A percentile compares a stretch with the other conserved stretches of the same genome.
These are phyloP conservation scores for Rostratula benghalensis DNA, from an alignment of 2,113 vertebrate genomes.

Conservation along the genomic window DNA sequence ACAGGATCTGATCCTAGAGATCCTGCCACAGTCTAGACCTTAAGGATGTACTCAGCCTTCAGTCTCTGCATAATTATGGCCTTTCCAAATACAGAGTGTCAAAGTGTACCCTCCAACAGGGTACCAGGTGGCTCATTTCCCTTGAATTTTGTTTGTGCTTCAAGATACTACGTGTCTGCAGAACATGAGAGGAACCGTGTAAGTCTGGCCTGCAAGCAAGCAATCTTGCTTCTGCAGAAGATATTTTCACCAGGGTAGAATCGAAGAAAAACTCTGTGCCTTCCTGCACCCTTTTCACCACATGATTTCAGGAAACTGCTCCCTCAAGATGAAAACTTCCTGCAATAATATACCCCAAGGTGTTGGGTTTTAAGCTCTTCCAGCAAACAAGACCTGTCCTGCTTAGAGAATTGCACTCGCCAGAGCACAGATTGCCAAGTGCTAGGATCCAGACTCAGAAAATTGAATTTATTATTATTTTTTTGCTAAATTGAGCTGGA, in stretches of 20 bases:
- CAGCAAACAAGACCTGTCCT: slow-evolving; percentile 42
- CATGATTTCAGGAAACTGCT: slow-evolving; percentile 53
- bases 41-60: background rate
- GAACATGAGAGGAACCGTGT: background rate
- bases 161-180: fast-evolving
- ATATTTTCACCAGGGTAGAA: background rate
- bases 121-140: background rate
- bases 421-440: slow-evolving; percentile 18
- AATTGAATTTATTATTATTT: background rate
- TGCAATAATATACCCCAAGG: slow-evolving; percentile 35
- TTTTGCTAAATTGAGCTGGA: background rate
- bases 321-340: slow-evolving; percentile 18
- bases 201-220: background rate
- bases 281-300: background rate
- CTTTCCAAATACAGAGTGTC: background rate
- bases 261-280: background rate
- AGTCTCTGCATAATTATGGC: background rate
- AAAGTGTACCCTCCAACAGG: background rate
- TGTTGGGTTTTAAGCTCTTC: slow-evolving; percentile 53
- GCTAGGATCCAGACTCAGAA: background rate
- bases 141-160: background rate
- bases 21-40: background rate
- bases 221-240: background rate
- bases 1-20: background rate
- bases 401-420: background rate